Percentiles rank a stretch among this genome's conserved stretches.
Evolutionary conservation across 2,888 invertebrate genomes (phyloP).

Genomic region (Oeneis ivallda): DNA sequence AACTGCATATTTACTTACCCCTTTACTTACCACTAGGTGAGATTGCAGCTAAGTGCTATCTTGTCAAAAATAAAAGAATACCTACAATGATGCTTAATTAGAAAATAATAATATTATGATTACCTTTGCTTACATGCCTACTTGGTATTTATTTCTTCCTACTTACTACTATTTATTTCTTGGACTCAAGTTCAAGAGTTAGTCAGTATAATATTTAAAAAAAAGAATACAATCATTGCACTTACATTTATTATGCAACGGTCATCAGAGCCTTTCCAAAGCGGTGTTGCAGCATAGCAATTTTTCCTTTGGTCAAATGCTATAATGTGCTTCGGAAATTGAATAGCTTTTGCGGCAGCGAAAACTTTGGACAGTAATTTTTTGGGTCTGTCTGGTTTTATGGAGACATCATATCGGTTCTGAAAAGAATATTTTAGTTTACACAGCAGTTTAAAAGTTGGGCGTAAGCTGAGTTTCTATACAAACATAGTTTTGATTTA

Average conservation of each 20-base stretch:
- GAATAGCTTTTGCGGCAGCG: conserved; percentile 51
- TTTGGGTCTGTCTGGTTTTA: conserved; percentile 86
- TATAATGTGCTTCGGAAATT: conserved; percentile 70
- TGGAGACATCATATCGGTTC: conserved; percentile 91
- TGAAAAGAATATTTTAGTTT: conserved; percentile 48
- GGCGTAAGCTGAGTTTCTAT: no score
- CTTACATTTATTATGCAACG: conserved; percentile 53
- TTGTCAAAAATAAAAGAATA: not conserved
- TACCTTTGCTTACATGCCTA: no score
- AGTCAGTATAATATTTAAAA: not conserved
- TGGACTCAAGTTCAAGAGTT: no score
- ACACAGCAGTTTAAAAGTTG: no score
- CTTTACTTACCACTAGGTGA: not conserved
- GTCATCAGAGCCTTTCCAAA: conserved; percentile 53
- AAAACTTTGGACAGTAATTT: conserved; percentile 80
- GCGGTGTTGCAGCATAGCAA: conserved; percentile 77
- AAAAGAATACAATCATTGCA: conserved; percentile 11
- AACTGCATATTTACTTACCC: not conserved
- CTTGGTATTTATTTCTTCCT: no score
- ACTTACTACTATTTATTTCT: no score
- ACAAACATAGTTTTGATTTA: no score
- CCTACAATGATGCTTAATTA: no score
- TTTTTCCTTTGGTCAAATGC: conserved; percentile 89
- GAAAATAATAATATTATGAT: no score
- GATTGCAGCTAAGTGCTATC: not conserved